Evolutionary conservation across 2,888 invertebrate species (phyloP).

Genomic region (Cerastis rubricosa): DNA sequence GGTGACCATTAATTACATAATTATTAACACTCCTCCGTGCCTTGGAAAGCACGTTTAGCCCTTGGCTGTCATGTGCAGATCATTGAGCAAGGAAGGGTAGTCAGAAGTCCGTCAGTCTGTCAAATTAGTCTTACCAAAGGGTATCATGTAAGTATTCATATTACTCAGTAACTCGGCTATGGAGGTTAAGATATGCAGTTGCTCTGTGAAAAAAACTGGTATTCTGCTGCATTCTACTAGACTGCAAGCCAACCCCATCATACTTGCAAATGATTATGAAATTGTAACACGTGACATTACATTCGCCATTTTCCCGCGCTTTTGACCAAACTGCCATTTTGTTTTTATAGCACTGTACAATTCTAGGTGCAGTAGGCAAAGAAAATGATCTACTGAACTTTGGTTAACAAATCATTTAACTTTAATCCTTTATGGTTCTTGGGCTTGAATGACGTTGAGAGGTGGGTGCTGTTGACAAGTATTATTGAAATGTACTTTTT

Average conservation of each 20-base stretch:
- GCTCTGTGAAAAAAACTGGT: background rate
- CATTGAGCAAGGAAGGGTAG: background rate
- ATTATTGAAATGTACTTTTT: no score
- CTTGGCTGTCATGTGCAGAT: background rate
- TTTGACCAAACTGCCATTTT: slow-evolving; percentile 24
- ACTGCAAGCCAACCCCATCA: background rate
- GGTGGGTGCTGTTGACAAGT: background rate
- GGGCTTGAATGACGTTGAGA: background rate
- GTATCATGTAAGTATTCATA: background rate
- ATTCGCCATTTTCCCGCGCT: slow-evolving; percentile 22
- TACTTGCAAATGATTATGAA: background rate
- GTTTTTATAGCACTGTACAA: slow-evolving; percentile 7
- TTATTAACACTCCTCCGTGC: background rate
- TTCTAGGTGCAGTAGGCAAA: background rate
- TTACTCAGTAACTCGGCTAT: no score
- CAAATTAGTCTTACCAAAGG: background rate
- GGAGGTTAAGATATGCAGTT: background rate
- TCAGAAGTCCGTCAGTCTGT: background rate
- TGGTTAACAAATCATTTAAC: no score
- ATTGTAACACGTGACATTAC: background rate
- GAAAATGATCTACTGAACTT: background rate
- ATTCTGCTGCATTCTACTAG: background rate
- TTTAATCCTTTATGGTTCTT: no score
- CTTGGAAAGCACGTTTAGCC: background rate
- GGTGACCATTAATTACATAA: background rate